A percentile compares a stretch with the other conserved stretches of the same genome.
Evolutionary conservation across 2,888 invertebrate species (phyloP).

Genomic region (Allolobophora icterica): DNA sequence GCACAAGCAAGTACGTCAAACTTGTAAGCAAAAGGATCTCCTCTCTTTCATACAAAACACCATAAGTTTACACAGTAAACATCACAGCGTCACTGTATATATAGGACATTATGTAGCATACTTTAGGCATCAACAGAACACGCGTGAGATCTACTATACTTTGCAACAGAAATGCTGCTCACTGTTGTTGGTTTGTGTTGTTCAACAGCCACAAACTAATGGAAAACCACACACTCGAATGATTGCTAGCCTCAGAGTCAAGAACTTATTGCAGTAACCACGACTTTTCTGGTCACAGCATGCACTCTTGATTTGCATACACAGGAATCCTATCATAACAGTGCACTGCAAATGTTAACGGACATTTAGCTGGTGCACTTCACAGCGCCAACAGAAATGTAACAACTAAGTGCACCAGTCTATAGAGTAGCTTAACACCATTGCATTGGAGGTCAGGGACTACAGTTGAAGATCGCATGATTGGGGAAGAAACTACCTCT

Average conservation of each 20-base stretch:
- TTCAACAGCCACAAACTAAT: background rate
- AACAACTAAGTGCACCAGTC: background rate
- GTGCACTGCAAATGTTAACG: background rate
- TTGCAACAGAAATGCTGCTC: conserved; percentile 7
- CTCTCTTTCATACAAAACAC: background rate
- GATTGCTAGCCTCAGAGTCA: background rate
- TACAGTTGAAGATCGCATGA: background rate
- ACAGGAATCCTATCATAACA: background rate
- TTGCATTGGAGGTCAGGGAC: background rate
- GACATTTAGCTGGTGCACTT: background rate
- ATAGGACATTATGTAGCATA: too few relatives aligned
- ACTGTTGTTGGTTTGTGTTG: background rate
- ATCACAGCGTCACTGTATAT: background rate
- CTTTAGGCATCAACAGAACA: background rate
- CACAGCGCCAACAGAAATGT: background rate
- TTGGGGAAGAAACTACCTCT: background rate
- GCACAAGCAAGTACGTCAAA: background rate
- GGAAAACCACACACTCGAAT: background rate
- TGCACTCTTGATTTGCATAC: background rate
- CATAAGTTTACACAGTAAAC: background rate
- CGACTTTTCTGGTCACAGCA: background rate
- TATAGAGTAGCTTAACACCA: background rate
- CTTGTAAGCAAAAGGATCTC: too few relatives aligned
- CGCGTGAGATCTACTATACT: background rate
- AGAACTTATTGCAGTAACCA: background rate